Base-by-base conservation (phyloP, 1,140 invertebrate species). In the Pararge aegeria region DNA sequence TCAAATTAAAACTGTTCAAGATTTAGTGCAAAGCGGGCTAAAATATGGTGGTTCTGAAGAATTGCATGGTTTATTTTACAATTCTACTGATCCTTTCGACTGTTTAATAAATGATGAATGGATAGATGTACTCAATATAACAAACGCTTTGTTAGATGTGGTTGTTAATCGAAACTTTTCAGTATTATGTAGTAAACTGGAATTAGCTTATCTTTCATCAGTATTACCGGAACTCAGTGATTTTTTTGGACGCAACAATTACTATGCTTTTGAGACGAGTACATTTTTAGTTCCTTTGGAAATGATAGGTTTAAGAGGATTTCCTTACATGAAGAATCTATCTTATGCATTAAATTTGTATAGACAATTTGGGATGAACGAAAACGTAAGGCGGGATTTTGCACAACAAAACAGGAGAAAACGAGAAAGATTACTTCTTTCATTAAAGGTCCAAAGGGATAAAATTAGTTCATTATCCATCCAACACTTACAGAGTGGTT, bases 211-310 rank as follows among this genome's bases (percentile, higher is more conserved):
- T 5, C 66, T 82, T 15, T 68, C 87, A 0, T 56, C 80, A 0
- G 82, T 80, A 38, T 64, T 90, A 20, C 61, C 68, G 2, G 78
- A 81, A 24, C 80, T 92, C 0, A 83, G 75, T 52, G 70, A 79
- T 9, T 42, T 55, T 29, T 73, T 69, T 10, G 89, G 85, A 19
- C 64, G 70, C 13, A 64, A 71, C 21, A 79, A 68, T 6, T 90
- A 90, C 42, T 83, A 87, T 55, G 70, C 83, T 0, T 92, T 83
- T 61, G 70, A 79, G 1, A 12, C 64, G 0, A 83, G 90, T 58
- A 80, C 91, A 4, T 91, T 92, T 50, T 78, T 81, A 5, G 91
- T 91, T 10, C 87, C 91, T 13, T 49, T 91, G 48, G 91, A 92
- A 69, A 87, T 91, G 71, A 79, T 92, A 20, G 80, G 87, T 59